Conservation (phyloP, 2,888 invertebrate genomes). For the Drepanosiphum platanoidis region DNA sequence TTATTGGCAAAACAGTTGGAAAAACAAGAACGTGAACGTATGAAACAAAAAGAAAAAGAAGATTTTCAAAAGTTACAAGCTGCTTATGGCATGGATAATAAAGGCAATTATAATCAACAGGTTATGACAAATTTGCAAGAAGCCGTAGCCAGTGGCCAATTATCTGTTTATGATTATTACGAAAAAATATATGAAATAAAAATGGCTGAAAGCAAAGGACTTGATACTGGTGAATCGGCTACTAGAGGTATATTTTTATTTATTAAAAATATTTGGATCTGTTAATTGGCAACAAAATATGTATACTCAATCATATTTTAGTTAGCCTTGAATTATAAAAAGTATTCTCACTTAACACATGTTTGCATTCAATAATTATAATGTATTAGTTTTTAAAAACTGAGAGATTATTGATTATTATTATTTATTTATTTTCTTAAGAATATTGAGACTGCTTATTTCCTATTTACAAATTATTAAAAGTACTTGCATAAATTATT, state of each 20-base stretch:
- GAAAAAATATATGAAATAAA: constrained; percentile 81
- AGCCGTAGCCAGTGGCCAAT: constrained; percentile 86
- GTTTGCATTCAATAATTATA: too few relatives aligned
- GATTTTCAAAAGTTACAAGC: constrained; percentile 84
- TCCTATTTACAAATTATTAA: too few relatives aligned
- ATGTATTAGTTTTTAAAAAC: too few relatives aligned
- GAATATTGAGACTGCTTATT: too few relatives aligned
- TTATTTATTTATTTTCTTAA: too few relatives aligned
- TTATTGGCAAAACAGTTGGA: constrained; percentile 71
- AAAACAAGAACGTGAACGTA: constrained; percentile 74
- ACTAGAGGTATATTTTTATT: constrained; percentile 74
- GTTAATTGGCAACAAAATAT: background rate
- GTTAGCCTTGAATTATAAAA: background rate
- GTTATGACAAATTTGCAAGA: constrained; percentile 82
- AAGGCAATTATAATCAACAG: constrained; percentile 82
- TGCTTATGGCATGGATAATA: constrained; percentile 85
- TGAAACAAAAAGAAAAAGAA: constrained; percentile 78
- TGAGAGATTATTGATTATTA: too few relatives aligned
- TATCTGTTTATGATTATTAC: constrained; percentile 86
- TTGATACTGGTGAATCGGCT: constrained; percentile 84
- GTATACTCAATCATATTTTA: background rate
- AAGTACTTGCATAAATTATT: too few relatives aligned
- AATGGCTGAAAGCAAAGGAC: constrained; percentile 79
- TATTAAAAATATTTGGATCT: constrained; percentile 1
- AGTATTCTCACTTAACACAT: too few relatives aligned